Evolutionary conservation across 2,888 invertebrate species (phyloP).

Genomic region (Herminia tarsipennalis): DNA sequence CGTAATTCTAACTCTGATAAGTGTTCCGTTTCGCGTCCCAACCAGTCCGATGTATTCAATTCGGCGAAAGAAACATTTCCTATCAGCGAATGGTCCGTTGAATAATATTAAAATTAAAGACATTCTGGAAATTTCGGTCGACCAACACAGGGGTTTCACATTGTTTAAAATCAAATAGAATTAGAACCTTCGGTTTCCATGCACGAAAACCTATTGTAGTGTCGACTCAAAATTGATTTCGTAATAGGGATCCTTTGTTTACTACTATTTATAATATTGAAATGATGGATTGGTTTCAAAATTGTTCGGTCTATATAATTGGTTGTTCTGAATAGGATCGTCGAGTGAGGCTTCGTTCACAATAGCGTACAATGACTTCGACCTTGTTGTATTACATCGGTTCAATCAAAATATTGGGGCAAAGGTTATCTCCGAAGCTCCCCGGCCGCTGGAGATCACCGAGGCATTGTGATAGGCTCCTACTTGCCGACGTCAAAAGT

Average conservation of each 20-base stretch:
- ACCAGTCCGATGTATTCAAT: slow-evolving; percentile 53
- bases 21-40: slow-evolving; percentile 43
- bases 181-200: slow-evolving; percentile 27
- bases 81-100: slow-evolving; percentile 43
- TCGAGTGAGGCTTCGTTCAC: slow-evolving; percentile 55
- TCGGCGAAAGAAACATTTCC: slow-evolving; percentile 53
- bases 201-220: slow-evolving; percentile 25
- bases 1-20: slow-evolving; percentile 61
- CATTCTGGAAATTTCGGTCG: slow-evolving; percentile 24
- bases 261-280: slow-evolving; percentile 46
- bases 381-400: slow-evolving; percentile 71
- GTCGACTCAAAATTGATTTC: slow-evolving; percentile 43
- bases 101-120: slow-evolving; percentile 49
- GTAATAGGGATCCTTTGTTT: slow-evolving; percentile 45
- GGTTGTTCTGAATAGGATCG: slow-evolving; percentile 57
- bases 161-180: slow-evolving; percentile 25
- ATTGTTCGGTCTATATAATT: slow-evolving; percentile 59
- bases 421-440: slow-evolving; percentile 70
- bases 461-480: slow-evolving; percentile 55
- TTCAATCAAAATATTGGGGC: slow-evolving; percentile 77
- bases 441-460: slow-evolving; percentile 41
- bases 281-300: slow-evolving; percentile 59
- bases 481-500: slow-evolving; percentile 62
- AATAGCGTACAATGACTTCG: slow-evolving; percentile 65
- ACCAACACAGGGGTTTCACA: slow-evolving; percentile 24